Conservation (phyloP, 2,797 vertebrate species). For the Harpagifer antarcticus region DNA sequence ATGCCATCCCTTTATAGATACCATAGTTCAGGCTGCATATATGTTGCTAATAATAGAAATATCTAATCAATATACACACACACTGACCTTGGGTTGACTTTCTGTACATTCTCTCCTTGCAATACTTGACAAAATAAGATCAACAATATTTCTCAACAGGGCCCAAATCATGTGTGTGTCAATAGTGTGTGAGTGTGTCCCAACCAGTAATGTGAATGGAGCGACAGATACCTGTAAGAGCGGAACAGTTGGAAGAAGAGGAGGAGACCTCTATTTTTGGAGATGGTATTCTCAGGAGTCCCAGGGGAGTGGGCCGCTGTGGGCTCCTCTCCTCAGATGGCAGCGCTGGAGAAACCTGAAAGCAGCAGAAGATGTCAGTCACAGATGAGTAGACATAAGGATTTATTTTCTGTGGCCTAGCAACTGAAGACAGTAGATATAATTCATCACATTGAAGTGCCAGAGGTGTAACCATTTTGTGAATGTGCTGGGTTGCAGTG, state of each 20-base stretch:
- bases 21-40: constrained; percentile 51
- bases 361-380: constrained; percentile 41
- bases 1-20: constrained; percentile 37
- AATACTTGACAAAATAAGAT: constrained; percentile 46
- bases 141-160: constrained; percentile 24
- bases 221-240: constrained; percentile 62
- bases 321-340: constrained; percentile 72
- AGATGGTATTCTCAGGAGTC: constrained; percentile 66
- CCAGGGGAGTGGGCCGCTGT: constrained; percentile 59
- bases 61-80: constrained; percentile 59
- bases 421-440: constrained; percentile 6
- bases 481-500: constrained; percentile 13
- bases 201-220: constrained; percentile 31
- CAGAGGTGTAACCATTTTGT: constrained; percentile 6
- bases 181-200: constrained; percentile 32
- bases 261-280: constrained; percentile 79
- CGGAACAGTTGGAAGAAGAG: constrained; percentile 44
- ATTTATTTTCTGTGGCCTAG: constrained; percentile 30
- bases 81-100: constrained; percentile 70
- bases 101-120: constrained; percentile 49
- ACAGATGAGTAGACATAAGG: constrained; percentile 30
- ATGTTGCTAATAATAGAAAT: constrained; percentile 64
- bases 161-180: constrained; percentile 21
- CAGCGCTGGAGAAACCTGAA: constrained; percentile 57
- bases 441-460: constrained; percentile 2